phyloP scores from a whole-genome alignment of 2,888 invertebrate species.

The Dasypolia templi region DNA sequence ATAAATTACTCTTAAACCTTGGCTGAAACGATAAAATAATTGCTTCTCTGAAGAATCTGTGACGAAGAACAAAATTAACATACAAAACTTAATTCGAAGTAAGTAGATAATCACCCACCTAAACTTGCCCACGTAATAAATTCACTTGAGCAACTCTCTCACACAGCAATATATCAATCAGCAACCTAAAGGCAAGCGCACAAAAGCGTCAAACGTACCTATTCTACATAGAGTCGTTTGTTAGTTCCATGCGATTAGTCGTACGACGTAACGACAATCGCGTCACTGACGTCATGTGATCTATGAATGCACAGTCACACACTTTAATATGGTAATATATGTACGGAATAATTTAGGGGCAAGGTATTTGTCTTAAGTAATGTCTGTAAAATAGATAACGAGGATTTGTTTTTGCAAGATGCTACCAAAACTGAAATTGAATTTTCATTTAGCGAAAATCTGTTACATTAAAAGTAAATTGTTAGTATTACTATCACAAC shows the following conservation, averaged over 20 bases:
- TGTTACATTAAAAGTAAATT: slow-evolving; percentile 4
- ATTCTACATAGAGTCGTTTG: slow-evolving; percentile 70
- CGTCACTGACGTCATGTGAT: slow-evolving; percentile 58
- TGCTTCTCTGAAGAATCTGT: not conserved
- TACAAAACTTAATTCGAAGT: slow-evolving; percentile 15
- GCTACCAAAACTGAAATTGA: slow-evolving; percentile 35
- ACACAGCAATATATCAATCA: slow-evolving; percentile 71
- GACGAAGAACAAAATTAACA: slow-evolving; percentile 1
- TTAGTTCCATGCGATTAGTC: slow-evolving; percentile 77
- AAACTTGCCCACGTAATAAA: slow-evolving; percentile 49
- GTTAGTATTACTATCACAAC: slow-evolving; percentile 1
- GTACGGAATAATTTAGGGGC: slow-evolving; percentile 50
- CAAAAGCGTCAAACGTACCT: slow-evolving; percentile 59
- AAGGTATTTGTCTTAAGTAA: slow-evolving; percentile 44
- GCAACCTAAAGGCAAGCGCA: slow-evolving; percentile 63
- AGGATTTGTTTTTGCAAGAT: slow-evolving; percentile 31
- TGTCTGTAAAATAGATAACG: slow-evolving; percentile 37
- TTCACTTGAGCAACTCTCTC: slow-evolving; percentile 51
- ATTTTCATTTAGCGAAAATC: slow-evolving; percentile 8
- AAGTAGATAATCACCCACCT: slow-evolving; percentile 20
- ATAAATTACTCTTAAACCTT: not conserved
- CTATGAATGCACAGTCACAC: slow-evolving; percentile 55
- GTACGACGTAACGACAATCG: slow-evolving; percentile 67
- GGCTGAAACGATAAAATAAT: not conserved
- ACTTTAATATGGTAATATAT: slow-evolving; percentile 63